Conservation (phyloP, 2,888 invertebrate species). For the Philopedon plagiatum region DNA sequence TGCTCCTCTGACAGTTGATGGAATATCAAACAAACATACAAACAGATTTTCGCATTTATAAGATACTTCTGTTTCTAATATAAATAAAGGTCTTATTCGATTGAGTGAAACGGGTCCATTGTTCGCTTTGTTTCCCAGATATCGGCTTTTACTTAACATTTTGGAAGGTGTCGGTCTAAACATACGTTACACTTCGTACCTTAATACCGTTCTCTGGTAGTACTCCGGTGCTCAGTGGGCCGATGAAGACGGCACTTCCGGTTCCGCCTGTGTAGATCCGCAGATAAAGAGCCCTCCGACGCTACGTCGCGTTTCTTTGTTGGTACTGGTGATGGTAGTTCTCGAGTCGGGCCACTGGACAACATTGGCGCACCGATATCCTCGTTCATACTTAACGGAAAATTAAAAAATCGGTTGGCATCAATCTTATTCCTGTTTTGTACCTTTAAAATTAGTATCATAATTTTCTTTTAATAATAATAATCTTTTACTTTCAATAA, state of each 20-base stretch:
- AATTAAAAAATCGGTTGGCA: no score
- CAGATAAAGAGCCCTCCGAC: constrained; percentile 6
- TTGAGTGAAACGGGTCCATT: no score
- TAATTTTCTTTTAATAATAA: no score
- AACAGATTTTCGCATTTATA: no score
- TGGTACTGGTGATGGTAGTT: neutral
- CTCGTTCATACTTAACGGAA: no score
- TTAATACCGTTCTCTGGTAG: constrained; percentile 12
- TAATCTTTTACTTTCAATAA: no score
- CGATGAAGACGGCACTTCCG: constrained; percentile 17
- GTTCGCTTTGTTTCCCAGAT: neutral
- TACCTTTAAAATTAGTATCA: no score
- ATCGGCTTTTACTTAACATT: neutral
- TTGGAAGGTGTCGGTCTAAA: constrained; percentile 8
- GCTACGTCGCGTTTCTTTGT: constrained; percentile 2
- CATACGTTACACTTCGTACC: neutral
- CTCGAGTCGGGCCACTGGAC: constrained; percentile 14
- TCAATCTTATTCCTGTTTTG: no score
- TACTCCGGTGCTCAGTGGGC: constrained; percentile 2
- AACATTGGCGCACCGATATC: neutral
- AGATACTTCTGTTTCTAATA: no score
- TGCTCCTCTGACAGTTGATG: no score
- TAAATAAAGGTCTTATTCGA: no score
- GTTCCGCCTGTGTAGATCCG: constrained; percentile 21
- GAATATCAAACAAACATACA: no score